These are phyloP conservation scores for Pteronotus mesoamericanus DNA, from an alignment of 2,797 vertebrate genomes.

Conservation along the genomic window DNA sequence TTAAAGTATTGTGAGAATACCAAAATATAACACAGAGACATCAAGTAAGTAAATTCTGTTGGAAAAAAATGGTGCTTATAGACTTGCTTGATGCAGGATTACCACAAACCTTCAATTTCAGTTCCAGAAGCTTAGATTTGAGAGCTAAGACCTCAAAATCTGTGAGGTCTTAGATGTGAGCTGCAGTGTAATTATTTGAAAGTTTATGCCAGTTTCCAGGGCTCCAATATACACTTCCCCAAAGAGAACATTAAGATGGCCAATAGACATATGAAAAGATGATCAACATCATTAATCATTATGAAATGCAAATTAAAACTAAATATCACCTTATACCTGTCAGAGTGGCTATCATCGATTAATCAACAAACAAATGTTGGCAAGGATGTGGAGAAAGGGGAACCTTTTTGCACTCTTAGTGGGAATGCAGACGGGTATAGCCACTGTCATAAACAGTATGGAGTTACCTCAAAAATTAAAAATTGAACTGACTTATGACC, in stretches of 20 bases:
- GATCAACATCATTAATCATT: neutral
- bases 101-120: neutral
- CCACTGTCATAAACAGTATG: neutral
- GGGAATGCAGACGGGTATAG: neutral
- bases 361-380: neutral
- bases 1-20: neutral
- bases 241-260: no score
- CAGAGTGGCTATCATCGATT: neutral
- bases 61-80: neutral
- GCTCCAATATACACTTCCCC: neutral
- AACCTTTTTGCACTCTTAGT: neutral
- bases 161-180: neutral
- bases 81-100: no score
- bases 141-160: neutral
- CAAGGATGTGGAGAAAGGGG: neutral
- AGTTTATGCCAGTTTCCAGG: neutral
- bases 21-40: neutral
- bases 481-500: neutral
- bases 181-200: neutral
- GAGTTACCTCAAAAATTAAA: neutral
- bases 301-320: neutral
- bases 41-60: neutral
- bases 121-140: conserved; percentile 13
- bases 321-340: neutral
- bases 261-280: neutral